A percentile compares a stretch with the other conserved stretches of the same genome.
Conservation (phyloP, 2,888 invertebrate species). For the Hydropsyche betteni region DNA sequence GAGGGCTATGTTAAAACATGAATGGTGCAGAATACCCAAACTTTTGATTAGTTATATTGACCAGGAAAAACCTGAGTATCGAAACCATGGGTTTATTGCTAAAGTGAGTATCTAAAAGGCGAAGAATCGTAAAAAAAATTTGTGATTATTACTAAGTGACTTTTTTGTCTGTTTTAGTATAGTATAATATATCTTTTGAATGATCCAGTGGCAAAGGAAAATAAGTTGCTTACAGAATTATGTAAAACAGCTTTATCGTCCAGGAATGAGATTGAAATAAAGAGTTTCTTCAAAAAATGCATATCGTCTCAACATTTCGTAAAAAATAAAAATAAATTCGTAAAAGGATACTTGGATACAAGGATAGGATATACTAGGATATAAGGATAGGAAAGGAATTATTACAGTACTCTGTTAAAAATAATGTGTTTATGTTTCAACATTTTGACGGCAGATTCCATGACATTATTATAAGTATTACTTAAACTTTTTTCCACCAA, state of each 20-base stretch:
- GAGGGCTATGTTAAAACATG: slow-evolving; percentile 43
- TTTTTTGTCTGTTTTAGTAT: slow-evolving; percentile 43
- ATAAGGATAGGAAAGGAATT: too few species aligned
- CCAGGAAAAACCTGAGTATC: slow-evolving; percentile 37
- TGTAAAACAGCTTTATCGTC: slow-evolving; percentile 24
- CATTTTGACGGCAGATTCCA: too few species aligned
- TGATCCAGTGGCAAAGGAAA: slow-evolving; percentile 45
- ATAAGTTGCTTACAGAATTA: slow-evolving; percentile 42
- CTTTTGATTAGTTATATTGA: slow-evolving; percentile 47
- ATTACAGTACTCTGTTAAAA: too few species aligned
- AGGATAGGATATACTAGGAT: too few species aligned
- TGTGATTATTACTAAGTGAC: not conserved
- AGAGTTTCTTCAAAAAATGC: too few species aligned
- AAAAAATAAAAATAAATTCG: too few species aligned
- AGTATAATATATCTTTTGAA: slow-evolving; percentile 46
- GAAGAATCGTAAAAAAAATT: not conserved
- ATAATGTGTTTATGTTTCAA: too few species aligned
- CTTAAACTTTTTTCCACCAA: not conserved
- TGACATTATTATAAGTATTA: too few species aligned
- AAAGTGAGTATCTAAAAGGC: slow-evolving; percentile 36
- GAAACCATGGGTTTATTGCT: slow-evolving; percentile 35
- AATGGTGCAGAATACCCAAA: slow-evolving; percentile 46
- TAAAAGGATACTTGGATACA: too few species aligned
- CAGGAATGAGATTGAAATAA: not conserved
- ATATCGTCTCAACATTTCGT: too few species aligned